Evolutionary conservation across 2,797 vertebrate species (phyloP).

Genomic region (Phaenicophaeus curvirostris): DNA sequence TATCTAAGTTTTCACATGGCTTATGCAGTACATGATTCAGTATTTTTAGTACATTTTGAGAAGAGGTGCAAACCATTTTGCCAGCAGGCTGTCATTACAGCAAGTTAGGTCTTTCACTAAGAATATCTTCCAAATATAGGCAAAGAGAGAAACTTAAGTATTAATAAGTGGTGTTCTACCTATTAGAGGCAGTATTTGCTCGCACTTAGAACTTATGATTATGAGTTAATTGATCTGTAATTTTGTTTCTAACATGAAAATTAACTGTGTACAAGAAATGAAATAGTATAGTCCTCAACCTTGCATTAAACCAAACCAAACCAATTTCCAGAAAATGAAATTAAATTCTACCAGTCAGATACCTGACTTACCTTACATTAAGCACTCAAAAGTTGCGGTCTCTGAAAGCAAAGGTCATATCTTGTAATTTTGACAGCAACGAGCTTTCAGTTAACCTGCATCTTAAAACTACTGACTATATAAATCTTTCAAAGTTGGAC

Average conservation of each 20-base stretch:
- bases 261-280: neutral
- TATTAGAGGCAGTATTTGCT: neutral
- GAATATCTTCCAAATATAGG: neutral
- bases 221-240: neutral
- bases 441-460: neutral
- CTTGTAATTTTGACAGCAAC: conserved; percentile 12
- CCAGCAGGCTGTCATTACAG: neutral
- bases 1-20: neutral
- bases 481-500: conserved; percentile 12
- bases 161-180: neutral
- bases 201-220: neutral
- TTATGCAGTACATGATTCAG: neutral
- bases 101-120: neutral
- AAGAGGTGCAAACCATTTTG: neutral
- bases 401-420: conserved; percentile 20
- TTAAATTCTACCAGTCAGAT: neutral
- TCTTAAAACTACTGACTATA: neutral
- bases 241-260: neutral
- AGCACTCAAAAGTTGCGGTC: neutral
- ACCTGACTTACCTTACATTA: neutral
- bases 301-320: neutral
- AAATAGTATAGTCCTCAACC: neutral
- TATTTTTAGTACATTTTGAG: conserved; percentile 1
- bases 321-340: neutral
- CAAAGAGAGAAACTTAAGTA: neutral